These are phyloP conservation scores for Dicyrtoma fusca DNA, from an alignment of 2,888 invertebrate species.

Conservation along the genomic window DNA sequence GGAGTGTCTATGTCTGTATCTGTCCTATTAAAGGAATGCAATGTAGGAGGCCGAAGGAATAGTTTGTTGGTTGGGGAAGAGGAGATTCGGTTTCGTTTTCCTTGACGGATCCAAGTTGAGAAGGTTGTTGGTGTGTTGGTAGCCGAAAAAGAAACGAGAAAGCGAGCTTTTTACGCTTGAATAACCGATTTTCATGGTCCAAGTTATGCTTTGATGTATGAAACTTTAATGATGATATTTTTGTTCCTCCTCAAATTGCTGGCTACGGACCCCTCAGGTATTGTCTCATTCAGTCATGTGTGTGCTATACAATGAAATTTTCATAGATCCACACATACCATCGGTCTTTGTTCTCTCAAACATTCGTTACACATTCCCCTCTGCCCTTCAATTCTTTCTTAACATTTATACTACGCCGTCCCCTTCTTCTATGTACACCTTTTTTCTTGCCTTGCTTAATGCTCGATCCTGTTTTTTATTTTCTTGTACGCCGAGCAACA, in stretches of 20 bases:
- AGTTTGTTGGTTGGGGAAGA: not conserved
- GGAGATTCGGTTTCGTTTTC: not conserved
- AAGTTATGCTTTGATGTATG: conserved; percentile 56
- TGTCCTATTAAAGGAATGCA: too few relatives aligned
- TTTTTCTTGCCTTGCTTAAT: not conserved
- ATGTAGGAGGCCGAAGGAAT: too few relatives aligned
- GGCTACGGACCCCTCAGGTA: conserved; percentile 40
- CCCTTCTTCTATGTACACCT: not conserved
- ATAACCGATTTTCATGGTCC: conserved; percentile 47
- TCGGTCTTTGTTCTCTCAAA: not conserved
- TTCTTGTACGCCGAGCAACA: too few relatives aligned
- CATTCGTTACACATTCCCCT: not conserved
- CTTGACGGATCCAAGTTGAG: not conserved
- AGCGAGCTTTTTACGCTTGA: conserved; percentile 49
- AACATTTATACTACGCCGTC: not conserved
- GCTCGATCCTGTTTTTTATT: too few relatives aligned
- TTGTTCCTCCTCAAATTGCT: conserved; percentile 50
- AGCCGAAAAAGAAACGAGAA: conserved; percentile 46
- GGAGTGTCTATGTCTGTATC: too few relatives aligned
- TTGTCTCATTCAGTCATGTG: conserved; percentile 44
- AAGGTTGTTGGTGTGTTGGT: conserved; percentile 8
- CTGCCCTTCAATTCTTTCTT: not conserved
- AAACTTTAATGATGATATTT: conserved; percentile 56
- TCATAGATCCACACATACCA: conserved; percentile 26
- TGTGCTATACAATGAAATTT: conserved; percentile 41